Conservation (phyloP, 2,113 vertebrate species). For the Salvelinus alpinus region DNA sequence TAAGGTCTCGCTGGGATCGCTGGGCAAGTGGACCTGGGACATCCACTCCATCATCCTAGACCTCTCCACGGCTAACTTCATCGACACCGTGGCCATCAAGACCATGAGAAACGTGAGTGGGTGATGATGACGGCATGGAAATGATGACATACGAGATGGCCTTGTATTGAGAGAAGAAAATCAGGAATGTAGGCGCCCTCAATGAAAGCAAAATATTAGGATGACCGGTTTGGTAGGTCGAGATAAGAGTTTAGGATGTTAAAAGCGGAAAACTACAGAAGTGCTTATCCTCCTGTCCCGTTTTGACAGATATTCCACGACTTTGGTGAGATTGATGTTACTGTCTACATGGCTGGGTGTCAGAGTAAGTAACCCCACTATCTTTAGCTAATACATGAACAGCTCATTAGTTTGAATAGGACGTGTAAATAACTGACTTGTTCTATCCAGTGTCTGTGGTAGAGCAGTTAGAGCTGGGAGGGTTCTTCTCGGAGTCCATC, state of each 20-base stretch:
- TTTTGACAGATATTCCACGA: slow-evolving; percentile 85
- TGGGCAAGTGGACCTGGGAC: slow-evolving; percentile 77
- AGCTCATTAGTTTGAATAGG: background rate
- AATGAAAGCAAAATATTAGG: too few species aligned
- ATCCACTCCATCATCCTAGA: slow-evolving; percentile 86
- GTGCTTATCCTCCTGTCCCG: background rate
- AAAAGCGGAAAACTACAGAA: background rate
- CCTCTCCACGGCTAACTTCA: slow-evolving; percentile 83
- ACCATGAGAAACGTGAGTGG: slow-evolving; percentile 85
- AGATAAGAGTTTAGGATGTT: background rate
- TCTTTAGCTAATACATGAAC: background rate
- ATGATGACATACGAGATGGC: background rate
- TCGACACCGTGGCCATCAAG: slow-evolving; percentile 90
- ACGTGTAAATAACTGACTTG: background rate
- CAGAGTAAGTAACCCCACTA: slow-evolving; percentile 67
- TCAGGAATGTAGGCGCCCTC: too few species aligned
- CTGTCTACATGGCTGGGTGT: slow-evolving; percentile 79
- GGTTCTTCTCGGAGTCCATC: slow-evolving; percentile 84
- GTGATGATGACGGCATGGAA: background rate
- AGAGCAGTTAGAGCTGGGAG: slow-evolving; percentile 80
- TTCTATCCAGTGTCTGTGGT: slow-evolving; percentile 76
- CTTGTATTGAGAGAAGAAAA: too few species aligned
- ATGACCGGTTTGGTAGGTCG: too few species aligned
- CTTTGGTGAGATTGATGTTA: slow-evolving; percentile 89
- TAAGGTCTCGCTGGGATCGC: slow-evolving; percentile 69